Evolutionary conservation across 2,888 invertebrate genomes (phyloP), one percentile per base, ranked within the genome.

Genomic region (Hermaeophaga mercurialis): DNA sequence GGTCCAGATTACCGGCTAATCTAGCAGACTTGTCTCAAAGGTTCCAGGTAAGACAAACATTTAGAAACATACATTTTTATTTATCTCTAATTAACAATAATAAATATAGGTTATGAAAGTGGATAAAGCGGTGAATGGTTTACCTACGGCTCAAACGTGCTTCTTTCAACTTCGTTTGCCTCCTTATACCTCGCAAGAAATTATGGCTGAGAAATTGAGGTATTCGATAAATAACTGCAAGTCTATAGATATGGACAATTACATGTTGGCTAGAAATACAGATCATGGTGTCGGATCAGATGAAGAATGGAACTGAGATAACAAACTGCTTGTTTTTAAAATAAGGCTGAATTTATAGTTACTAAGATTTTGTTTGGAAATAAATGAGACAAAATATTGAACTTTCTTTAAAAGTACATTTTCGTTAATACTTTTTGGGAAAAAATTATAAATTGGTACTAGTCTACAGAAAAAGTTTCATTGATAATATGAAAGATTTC

Each of bases 201-300:
- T 83, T 34, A 81, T 86, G 80, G 83, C 83, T 1, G 85, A 85
- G 68, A 78, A 82, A 59, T 75, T 86, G 44, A 79, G 84, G 22
- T 86, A 86, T 69, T 85, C 86, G 43, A 85, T 86, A 57, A 83
- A 84, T 70, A 84, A 86, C 72, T 86, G 86, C 66, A 81, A 83
- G 24, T 84, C 84, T 5, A 86, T 86, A 49, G 86, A 86, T 73
- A 84, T 86, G 85, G 86, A 86, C 73, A 85, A 85, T 72, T 86
- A 86, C 73, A 86, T 86, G 85, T 76, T 86, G 57, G 82, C 84
- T 1, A 77, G 85, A 46, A 85, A 85, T 66, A 77, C 79, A 5
- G 81, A 81, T 54, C 73, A 77, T 22, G 78, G 76, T 7, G 73
- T 74, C 43, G 76, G 74, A 34, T 81, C 81, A 5, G 81, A 81